A percentile compares a stretch with the other conserved stretches of the same genome.
Evolutionary conservation across 2,888 invertebrate genomes (phyloP).

Genomic region (Diadegma fenestrale): DNA sequence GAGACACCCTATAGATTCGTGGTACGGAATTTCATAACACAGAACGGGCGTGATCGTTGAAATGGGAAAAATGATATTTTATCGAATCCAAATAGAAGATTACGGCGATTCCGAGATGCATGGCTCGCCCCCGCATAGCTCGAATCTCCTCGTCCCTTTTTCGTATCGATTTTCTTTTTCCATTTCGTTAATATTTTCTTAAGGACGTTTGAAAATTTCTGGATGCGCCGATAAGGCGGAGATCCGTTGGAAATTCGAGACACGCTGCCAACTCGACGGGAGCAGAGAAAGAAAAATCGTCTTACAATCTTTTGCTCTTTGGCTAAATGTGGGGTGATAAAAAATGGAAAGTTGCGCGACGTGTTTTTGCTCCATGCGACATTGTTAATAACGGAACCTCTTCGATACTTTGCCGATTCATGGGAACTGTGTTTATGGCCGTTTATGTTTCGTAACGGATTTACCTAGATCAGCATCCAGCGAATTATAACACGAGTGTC

Average conservation of each 20-base stretch:
- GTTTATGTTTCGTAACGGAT: conserved; percentile 36
- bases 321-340: neutral
- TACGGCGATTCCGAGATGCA: conserved; percentile 24
- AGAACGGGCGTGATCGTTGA: conserved; percentile 11
- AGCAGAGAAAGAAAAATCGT: neutral
- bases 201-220: neutral
- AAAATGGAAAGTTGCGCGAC: conserved; percentile 8
- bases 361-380: neutral
- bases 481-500: neutral
- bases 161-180: neutral
- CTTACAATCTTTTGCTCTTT: neutral
- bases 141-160: neutral
- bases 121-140: conserved; percentile 4
- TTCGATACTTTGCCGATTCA: neutral
- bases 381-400: conserved; percentile 16
- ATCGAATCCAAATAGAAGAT: conserved; percentile 65
- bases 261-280: neutral
- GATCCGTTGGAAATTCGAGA: neutral
- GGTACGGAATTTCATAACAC: neutral
- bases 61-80: conserved; percentile 59
- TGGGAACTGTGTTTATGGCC: neutral
- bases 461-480: conserved; percentile 18
- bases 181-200: neutral
- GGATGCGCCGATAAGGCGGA: neutral
- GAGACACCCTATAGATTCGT: neutral